phyloP scores from a whole-genome alignment of 2,113 vertebrate genomes.

The Rhagologus leucostigma region DNA sequence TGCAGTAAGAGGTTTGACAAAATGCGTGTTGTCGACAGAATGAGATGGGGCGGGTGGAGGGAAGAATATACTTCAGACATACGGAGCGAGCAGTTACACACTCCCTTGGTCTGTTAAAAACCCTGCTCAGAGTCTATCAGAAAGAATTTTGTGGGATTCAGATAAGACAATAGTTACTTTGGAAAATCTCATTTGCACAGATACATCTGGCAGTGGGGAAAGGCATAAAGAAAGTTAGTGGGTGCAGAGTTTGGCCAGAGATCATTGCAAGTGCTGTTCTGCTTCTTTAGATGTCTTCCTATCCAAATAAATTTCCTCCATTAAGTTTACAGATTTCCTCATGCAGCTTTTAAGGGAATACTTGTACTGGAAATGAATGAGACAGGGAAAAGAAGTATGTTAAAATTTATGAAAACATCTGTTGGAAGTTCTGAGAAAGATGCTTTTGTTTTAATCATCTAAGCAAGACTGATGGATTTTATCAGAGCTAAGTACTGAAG shows the following conservation, averaged over 20 bases:
- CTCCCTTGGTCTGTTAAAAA: neutral
- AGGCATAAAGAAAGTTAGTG: constrained; percentile 30
- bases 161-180: constrained; percentile 33
- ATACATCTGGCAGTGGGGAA: constrained; percentile 7
- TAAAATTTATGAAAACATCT: constrained; percentile 64
- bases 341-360: constrained; percentile 51
- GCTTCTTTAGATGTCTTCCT: constrained; percentile 41
- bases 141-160: neutral
- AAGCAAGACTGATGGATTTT: constrained; percentile 53
- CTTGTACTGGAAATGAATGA: constrained; percentile 44
- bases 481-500: constrained; percentile 22
- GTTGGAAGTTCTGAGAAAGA: constrained; percentile 53
- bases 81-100: neutral
- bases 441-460: constrained; percentile 59
- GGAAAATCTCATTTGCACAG: constrained; percentile 9
- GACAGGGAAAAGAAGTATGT: constrained; percentile 21
- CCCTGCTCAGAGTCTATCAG: neutral
- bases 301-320: constrained; percentile 49
- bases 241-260: constrained; percentile 36
- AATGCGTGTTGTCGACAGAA: constrained; percentile 44
- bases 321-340: constrained; percentile 44
- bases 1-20: constrained; percentile 51
- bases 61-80: neutral
- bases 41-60: neutral
- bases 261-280: constrained; percentile 1